A percentile compares a stretch with the other conserved stretches of the same genome.
These are phyloP conservation scores for Lindbergichthys nudifrons DNA, from an alignment of 2,797 vertebrate genomes.

Conservation along the genomic window DNA sequence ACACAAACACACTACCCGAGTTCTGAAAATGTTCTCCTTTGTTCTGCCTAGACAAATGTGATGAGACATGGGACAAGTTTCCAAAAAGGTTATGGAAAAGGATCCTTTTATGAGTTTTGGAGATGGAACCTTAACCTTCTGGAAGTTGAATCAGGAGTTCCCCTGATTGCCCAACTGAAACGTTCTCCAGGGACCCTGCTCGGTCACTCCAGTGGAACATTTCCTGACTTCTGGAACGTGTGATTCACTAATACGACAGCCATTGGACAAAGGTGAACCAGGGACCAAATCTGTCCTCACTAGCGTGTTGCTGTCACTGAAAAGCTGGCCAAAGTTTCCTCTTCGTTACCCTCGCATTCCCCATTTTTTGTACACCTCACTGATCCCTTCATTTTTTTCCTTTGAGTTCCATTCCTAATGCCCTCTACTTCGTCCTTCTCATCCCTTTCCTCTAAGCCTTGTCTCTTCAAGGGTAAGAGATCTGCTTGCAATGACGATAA, in stretches of 20 bases:
- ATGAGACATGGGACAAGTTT: slow-evolving; percentile 31
- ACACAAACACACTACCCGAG: slow-evolving; percentile 74
- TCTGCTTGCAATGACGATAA: slow-evolving; percentile 60
- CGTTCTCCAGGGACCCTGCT: slow-evolving; percentile 36
- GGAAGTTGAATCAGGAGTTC: slow-evolving; percentile 39
- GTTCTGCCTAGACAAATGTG: slow-evolving; percentile 39
- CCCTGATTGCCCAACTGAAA: slow-evolving; percentile 30
- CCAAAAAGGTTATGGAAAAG: slow-evolving; percentile 18
- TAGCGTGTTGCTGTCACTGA: slow-evolving; percentile 54
- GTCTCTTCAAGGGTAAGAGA: slow-evolving; percentile 56
- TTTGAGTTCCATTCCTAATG: slow-evolving; percentile 11
- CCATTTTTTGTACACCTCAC: slow-evolving; percentile 6
- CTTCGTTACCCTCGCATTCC: slow-evolving; percentile 13
- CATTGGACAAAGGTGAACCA: slow-evolving; percentile 30
- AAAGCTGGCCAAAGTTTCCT: slow-evolving; percentile 47
- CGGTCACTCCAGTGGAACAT: slow-evolving; percentile 29
- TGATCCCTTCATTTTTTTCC: slow-evolving; percentile 16
- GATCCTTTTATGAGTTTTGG: slow-evolving; percentile 34
- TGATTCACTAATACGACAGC: slow-evolving; percentile 18
- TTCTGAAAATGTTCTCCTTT: slow-evolving; percentile 55
- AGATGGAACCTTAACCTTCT: slow-evolving; percentile 38
- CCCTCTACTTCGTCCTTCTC: slow-evolving; percentile 18
- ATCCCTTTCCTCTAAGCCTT: slow-evolving; percentile 24
- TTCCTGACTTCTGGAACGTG: slow-evolving; percentile 34
- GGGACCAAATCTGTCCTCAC: slow-evolving; percentile 54